A percentile compares a stretch with the other conserved stretches of the same genome.
Conservation (phyloP, 2,888 invertebrate genomes). For the Drosophila mimetica region DNA sequence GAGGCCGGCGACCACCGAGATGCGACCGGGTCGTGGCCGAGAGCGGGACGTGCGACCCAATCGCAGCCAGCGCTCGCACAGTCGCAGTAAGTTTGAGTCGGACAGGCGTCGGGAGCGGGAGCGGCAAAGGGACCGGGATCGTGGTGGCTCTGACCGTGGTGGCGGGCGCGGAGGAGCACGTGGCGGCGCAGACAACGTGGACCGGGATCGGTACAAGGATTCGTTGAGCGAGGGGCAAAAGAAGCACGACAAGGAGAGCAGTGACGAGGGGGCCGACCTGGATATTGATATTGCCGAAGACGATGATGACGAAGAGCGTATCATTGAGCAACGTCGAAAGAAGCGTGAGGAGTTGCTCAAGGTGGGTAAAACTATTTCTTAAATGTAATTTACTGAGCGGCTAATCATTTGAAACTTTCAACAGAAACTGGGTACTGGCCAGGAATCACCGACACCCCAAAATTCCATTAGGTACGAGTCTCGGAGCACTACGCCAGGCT, state of each 20-base stretch:
- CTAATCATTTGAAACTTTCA: background rate
- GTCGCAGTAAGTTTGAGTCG: slow-evolving; percentile 83
- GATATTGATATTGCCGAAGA: slow-evolving; percentile 93
- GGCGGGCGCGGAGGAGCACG: slow-evolving; percentile 65
- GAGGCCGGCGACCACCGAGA: slow-evolving; percentile 42
- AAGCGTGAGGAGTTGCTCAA: slow-evolving; percentile 94
- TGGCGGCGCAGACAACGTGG: slow-evolving; percentile 79
- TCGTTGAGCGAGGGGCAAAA: slow-evolving; percentile 92
- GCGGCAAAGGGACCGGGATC: slow-evolving; percentile 83
- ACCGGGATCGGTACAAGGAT: slow-evolving; percentile 88
- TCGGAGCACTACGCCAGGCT: slow-evolving; percentile 56
- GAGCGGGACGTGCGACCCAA: slow-evolving; percentile 80
- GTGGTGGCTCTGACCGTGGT: slow-evolving; percentile 77
- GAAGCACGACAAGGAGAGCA: slow-evolving; percentile 86
- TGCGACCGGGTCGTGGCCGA: slow-evolving; percentile 71
- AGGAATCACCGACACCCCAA: slow-evolving; percentile 54
- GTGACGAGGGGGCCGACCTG: slow-evolving; percentile 89
- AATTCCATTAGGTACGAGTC: slow-evolving; percentile 66
- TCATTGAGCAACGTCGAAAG: slow-evolving; percentile 94
- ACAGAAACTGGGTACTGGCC: slow-evolving; percentile 71
- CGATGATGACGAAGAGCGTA: slow-evolving; percentile 96
- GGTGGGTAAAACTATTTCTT: slow-evolving; percentile 85
- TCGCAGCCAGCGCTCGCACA: slow-evolving; percentile 81
- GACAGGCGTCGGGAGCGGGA: slow-evolving; percentile 82
- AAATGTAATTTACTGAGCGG: background rate